Conservation (phyloP, 35 echinoderm and acorn worm species). For the Ophiothrix spiculata region DNA sequence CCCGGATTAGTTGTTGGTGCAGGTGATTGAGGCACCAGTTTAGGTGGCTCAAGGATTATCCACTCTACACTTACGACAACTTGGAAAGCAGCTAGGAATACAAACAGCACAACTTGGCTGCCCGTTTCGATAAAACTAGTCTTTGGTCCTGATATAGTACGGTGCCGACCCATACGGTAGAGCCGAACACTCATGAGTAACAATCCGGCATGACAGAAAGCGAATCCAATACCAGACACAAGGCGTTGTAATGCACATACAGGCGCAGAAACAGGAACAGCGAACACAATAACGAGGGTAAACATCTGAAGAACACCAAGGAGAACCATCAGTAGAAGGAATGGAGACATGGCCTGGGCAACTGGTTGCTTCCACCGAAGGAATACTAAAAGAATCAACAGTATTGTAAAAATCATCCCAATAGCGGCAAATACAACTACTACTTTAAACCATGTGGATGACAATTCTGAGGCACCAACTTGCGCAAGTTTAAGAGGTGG, state of each 20-base stretch:
- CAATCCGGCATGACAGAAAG: constrained; percentile 9
- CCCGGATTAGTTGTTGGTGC: background rate
- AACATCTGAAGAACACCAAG: constrained; percentile 42
- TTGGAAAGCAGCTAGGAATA: constrained; percentile 21
- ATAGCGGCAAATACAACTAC: constrained; percentile 22
- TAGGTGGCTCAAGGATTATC: constrained; percentile 40
- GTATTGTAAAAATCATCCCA: constrained; percentile 10
- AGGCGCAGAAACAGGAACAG: background rate
- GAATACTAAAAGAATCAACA: constrained; percentile 12
- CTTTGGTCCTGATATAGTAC: constrained; percentile 16
- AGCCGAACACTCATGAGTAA: constrained; percentile 31
- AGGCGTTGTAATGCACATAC: constrained; percentile 38
- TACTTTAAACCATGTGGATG: constrained; percentile 20
- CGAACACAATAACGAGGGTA: constrained; percentile 26
- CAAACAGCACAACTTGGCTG: constrained; percentile 19
- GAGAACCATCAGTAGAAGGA: constrained; percentile 38
- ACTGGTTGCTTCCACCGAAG: constrained; percentile 7
- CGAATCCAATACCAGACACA: constrained; percentile 34
- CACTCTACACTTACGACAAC: constrained; percentile 26
- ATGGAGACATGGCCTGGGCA: constrained; percentile 25
- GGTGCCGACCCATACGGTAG: constrained; percentile 19
- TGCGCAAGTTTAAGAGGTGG: background rate
- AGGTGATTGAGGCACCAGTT: background rate
- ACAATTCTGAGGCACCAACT: background rate
- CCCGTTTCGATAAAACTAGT: constrained; percentile 15